These are phyloP conservation scores for Palloptera scutellata DNA, from an alignment of 2,888 invertebrate species.

Conservation along the genomic window DNA sequence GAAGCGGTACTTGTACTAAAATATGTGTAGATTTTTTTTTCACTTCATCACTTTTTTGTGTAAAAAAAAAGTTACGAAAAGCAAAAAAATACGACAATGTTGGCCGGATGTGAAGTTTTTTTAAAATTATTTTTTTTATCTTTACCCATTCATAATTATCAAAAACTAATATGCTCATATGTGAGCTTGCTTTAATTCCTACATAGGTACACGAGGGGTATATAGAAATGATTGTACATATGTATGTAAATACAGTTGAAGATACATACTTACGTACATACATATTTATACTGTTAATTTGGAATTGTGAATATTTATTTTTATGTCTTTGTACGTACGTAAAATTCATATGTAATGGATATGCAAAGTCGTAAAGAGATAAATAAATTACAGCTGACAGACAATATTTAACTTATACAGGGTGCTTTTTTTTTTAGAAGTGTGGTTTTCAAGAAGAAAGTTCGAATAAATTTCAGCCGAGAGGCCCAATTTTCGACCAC, in stretches of 20 bases:
- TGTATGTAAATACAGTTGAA: too few species aligned
- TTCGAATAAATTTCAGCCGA: too few species aligned
- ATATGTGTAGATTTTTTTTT: slow-evolving; percentile 28
- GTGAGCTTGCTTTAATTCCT: background rate
- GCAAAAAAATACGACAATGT: slow-evolving; percentile 51
- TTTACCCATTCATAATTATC: slow-evolving; percentile 26
- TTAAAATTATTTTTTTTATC: slow-evolving; percentile 22
- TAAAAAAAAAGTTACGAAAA: slow-evolving; percentile 39
- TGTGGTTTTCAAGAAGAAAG: too few species aligned
- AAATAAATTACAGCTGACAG: background rate
- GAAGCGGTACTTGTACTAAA: slow-evolving; percentile 33
- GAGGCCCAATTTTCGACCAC: too few species aligned
- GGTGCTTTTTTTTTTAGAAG: too few species aligned
- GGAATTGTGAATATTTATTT: too few species aligned
- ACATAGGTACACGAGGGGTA: background rate
- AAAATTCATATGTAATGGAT: background rate
- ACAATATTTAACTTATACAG: background rate
- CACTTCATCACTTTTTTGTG: slow-evolving; percentile 29
- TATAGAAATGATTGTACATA: too few species aligned
- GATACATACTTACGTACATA: background rate
- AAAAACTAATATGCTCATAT: slow-evolving; percentile 26
- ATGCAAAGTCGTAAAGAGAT: background rate
- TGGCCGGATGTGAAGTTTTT: slow-evolving; percentile 59
- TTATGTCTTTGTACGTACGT: too few species aligned
- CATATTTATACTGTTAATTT: background rate